These are phyloP conservation scores for Plemyria rubiginata DNA, from an alignment of 2,888 invertebrate genomes.

Conservation along the genomic window DNA sequence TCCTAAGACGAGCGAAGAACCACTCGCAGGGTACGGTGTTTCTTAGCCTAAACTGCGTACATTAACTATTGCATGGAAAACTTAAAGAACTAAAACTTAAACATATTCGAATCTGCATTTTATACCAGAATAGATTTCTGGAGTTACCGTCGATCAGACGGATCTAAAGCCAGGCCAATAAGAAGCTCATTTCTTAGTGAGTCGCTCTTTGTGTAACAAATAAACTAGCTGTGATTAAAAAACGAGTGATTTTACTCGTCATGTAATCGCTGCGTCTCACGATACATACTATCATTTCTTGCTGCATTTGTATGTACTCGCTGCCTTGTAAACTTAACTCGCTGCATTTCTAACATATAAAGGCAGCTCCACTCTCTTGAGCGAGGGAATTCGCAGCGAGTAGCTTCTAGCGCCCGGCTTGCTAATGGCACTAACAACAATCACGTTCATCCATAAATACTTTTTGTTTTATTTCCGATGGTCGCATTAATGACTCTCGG, in stretches of 20 bases:
- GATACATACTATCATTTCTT: background rate
- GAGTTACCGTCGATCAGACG: constrained; percentile 12
- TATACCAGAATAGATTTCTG: constrained; percentile 27
- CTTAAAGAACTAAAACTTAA: constrained; percentile 42
- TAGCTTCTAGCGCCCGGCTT: constrained; percentile 10
- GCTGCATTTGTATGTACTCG: background rate
- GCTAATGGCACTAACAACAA: constrained; percentile 21
- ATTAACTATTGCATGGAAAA: constrained; percentile 53
- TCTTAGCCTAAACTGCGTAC: constrained; percentile 20
- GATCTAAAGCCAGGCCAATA: constrained; percentile 6
- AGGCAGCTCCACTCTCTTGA: background rate
- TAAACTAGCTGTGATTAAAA: constrained; percentile 1
- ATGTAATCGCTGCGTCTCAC: background rate
- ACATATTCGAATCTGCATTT: constrained; percentile 45
- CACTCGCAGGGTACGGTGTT: background rate
- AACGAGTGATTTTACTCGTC: constrained; percentile 3
- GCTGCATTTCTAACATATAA: background rate
- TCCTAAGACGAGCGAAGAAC: constrained; percentile 1
- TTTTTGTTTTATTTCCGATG: constrained; percentile 8
- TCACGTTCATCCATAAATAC: constrained; percentile 4
- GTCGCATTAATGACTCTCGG: constrained; percentile 34
- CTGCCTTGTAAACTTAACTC: background rate
- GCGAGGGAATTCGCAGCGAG: constrained; percentile 2
- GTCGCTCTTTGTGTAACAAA: background rate
- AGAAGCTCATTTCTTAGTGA: background rate